Base-by-base conservation (phyloP, 2,888 invertebrate species). In the Priocnemis perturbator region DNA sequence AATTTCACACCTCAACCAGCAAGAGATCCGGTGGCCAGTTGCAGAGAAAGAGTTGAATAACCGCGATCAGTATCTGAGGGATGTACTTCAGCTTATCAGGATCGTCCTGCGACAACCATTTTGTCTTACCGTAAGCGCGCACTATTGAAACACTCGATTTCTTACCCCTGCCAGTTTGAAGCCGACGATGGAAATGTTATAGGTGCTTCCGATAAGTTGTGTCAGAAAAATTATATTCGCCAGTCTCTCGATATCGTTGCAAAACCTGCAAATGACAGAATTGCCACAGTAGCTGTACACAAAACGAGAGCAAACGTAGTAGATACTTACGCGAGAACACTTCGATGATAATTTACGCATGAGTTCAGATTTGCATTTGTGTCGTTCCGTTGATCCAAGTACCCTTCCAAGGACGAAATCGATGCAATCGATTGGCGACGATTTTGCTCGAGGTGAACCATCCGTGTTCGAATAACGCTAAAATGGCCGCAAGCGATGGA, bases 11-110 rank as follows among this genome's bases (percentile, higher is more conserved):
- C 64, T 80, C 74, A 4, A 63, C 60, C 3, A 64, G 50, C 5
- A 82, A 76, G 52, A 75, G 50, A 26, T 83, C 77, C 15, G 82
- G 74, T 26, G 82, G 78, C 82, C 82, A 83, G 30, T 82, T 83
- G 60, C 79, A 80, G 7, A 81, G 67, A 17, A 81, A 76, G 2
- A 83, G 71, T 64, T 82, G 82, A 59, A 78, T 71, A 0, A 81
- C n/a, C n/a, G 74, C 66, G 61, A 83, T 77, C 15, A 57, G 50
- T 3, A 78, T 65, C 56, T 81, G 82, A 23, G 76, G 71, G 17
- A 69, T 23, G 60, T 74, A 80, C 37, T 80, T 77, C 20, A 68
- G 64, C 60, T 78, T 81, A 30, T 72, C 78, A 4, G 81, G 74
- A 66, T 74, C 78, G 60, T 77, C 60, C 82, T 83, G 62, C 23